These are phyloP conservation scores for Psilopsiagon aymara DNA, from an alignment of 2,113 vertebrate genomes.

Conservation along the genomic window DNA sequence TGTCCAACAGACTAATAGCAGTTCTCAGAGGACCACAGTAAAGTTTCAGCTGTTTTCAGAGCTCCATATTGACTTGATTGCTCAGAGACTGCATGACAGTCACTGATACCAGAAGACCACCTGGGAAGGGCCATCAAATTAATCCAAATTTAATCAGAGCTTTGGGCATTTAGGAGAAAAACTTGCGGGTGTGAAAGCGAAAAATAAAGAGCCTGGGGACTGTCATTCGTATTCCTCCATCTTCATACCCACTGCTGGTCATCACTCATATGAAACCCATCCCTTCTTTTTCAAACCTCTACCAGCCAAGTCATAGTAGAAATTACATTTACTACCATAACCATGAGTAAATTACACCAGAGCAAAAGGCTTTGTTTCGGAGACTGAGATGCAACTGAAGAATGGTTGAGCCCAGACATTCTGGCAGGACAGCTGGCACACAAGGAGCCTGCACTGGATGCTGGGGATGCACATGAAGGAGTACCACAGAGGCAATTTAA, in stretches of 20 bases:
- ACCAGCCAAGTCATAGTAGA: neutral
- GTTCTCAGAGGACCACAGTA: neutral
- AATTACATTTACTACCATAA: neutral
- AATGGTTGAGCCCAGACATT: neutral
- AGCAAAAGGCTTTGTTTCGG: neutral
- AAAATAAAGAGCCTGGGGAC: neutral
- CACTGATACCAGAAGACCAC: neutral
- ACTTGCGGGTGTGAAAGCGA: neutral
- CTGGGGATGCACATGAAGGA: neutral
- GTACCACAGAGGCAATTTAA: neutral
- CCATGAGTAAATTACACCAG: neutral
- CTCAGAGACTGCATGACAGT: neutral
- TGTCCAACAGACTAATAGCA: neutral
- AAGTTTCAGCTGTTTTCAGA: neutral
- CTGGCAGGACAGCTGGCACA: accelerated
- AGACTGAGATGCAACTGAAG: neutral
- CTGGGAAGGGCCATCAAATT: neutral
- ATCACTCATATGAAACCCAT: neutral
- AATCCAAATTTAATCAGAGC: neutral
- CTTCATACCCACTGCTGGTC: neutral
- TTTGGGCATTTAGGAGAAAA: neutral
- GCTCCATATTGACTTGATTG: neutral
- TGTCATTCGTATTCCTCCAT: neutral
- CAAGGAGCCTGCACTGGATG: neutral
- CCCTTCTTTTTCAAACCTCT: neutral